Percentiles rank a stretch among this genome's conserved stretches.
These are phyloP conservation scores for Accipiter cooperii DNA, from an alignment of 2,113 vertebrate genomes.

Conservation along the genomic window DNA sequence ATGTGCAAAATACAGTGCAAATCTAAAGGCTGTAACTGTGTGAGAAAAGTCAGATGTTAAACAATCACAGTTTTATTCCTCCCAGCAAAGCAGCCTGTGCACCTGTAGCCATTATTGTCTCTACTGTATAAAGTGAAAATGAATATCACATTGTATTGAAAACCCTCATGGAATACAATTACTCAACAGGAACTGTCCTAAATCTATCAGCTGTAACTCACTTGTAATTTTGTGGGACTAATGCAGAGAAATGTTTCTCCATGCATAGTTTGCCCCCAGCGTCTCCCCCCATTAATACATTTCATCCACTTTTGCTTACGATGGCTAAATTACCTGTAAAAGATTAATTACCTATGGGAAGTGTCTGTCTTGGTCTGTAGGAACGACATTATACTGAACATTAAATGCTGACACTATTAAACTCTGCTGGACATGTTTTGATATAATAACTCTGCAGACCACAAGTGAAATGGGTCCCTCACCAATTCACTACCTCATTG, in stretches of 20 bases:
- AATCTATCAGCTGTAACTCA: conserved; percentile 64
- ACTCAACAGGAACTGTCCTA: conserved; percentile 64
- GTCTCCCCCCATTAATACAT: conserved; percentile 47
- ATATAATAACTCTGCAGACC: conserved; percentile 35
- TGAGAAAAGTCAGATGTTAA: conserved; percentile 68
- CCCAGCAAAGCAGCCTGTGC: conserved; percentile 52
- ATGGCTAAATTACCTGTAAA: conserved; percentile 43
- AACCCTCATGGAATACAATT: conserved; percentile 65
- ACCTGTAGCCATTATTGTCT: conserved; percentile 67
- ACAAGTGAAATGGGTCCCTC: conserved; percentile 36
- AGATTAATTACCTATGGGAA: conserved; percentile 57
- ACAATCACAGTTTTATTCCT: conserved; percentile 64
- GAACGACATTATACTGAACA: conserved; percentile 26
- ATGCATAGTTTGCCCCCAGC: conserved; percentile 3
- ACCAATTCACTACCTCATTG: conserved; percentile 48
- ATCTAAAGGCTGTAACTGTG: conserved; percentile 49
- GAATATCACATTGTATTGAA: conserved; percentile 69
- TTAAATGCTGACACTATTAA: conserved; percentile 48
- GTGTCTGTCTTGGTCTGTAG: conserved; percentile 31
- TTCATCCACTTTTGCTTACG: conserved; percentile 51
- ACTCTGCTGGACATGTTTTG: conserved; percentile 23
- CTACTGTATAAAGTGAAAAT: conserved; percentile 71
- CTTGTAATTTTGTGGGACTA: conserved; percentile 42
- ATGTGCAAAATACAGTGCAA: conserved; percentile 52
- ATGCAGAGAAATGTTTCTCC: conserved; percentile 40